A percentile compares a stretch with the other conserved stretches of the same genome.
Evolutionary conservation across 2,888 invertebrate genomes (phyloP).

Genomic region (Unio delphinus): DNA sequence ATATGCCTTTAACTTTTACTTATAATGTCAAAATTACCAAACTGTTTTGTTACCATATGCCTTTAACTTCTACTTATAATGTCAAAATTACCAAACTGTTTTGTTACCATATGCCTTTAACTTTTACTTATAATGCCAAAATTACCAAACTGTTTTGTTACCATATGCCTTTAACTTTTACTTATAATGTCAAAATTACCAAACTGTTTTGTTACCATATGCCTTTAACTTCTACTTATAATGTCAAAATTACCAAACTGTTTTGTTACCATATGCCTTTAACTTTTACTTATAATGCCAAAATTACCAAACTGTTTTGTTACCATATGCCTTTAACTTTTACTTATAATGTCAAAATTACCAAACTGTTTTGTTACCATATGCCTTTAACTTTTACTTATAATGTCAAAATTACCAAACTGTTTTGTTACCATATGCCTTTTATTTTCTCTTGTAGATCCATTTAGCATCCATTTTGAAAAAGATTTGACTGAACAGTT

Average conservation of each 20-base stretch:
- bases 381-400: background rate
- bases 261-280: background rate
- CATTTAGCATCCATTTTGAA: conserved; percentile 63
- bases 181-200: conserved; percentile 17
- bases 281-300: conserved; percentile 18
- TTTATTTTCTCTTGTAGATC: conserved; percentile 74
- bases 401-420: too few relatives aligned
- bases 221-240: conserved; percentile 20
- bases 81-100: too few relatives aligned
- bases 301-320: too few relatives aligned
- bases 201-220: too few relatives aligned
- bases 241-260: too few relatives aligned
- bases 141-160: too few relatives aligned
- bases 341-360: conserved; percentile 18
- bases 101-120: background rate
- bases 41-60: background rate
- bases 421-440: background rate
- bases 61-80: conserved; percentile 20
- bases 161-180: background rate
- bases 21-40: too few relatives aligned
- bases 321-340: background rate
- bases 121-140: too few relatives aligned
- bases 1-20: background rate
- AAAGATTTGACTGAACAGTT: conserved; percentile 50
- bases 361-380: too few relatives aligned